phyloP scores from a whole-genome alignment of 1,140 invertebrate genomes.

The Drosophila pachea region DNA sequence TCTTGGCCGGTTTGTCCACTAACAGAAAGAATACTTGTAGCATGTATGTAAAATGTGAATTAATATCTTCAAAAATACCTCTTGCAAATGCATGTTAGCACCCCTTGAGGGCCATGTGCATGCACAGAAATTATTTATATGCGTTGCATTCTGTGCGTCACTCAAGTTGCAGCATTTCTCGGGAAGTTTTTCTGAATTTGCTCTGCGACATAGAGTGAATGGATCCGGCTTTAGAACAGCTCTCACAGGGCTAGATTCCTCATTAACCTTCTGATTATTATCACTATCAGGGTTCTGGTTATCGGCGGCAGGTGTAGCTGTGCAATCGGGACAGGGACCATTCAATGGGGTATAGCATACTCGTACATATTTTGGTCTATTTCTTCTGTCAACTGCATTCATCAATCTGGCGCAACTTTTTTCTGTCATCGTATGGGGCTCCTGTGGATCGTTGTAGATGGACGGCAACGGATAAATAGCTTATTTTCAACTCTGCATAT shows the following conservation, averaged over 20 bases:
- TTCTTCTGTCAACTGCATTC: no score
- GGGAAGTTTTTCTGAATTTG: constrained; percentile 13
- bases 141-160: constrained; percentile 27
- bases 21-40: background rate
- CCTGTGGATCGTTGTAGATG: background rate
- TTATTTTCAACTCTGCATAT: no score
- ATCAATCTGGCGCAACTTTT: constrained; percentile 28
- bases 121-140: constrained; percentile 42
- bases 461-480: no score
- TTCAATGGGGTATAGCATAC: constrained; percentile 31
- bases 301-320: background rate
- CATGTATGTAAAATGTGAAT: background rate
- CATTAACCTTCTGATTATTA: no score
- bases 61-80: constrained; percentile 32
- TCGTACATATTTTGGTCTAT: background rate
- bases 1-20: constrained; percentile 48
- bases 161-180: constrained; percentile 27
- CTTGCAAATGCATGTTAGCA: constrained; percentile 43
- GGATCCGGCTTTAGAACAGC: constrained; percentile 6
- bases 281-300: no score
- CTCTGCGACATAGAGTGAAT: constrained; percentile 18
- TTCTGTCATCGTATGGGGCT: constrained; percentile 4
- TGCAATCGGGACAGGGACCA: constrained; percentile 39
- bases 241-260: background rate
- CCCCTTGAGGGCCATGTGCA: constrained; percentile 33